Conservation (phyloP, 2,113 vertebrate genomes). For the Spheniscus mendiculus region DNA sequence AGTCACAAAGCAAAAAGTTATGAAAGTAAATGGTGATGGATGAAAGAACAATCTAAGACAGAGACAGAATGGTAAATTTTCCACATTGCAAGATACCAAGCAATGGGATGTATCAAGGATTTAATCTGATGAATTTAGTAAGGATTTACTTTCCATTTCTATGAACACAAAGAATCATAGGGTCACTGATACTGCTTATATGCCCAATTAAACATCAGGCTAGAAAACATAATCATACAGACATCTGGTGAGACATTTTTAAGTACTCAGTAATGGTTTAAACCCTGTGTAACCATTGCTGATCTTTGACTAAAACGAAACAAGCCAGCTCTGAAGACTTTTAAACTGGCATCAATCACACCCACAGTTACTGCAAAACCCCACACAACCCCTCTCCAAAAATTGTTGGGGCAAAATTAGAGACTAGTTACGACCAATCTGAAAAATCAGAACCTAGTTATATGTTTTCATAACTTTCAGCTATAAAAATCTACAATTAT, state of each 20-base stretch:
- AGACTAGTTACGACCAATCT: not conserved
- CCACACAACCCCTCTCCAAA: not conserved
- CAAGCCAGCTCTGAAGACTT: not conserved
- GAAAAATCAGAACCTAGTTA: not conserved
- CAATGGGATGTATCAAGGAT: not conserved
- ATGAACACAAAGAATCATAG: not conserved
- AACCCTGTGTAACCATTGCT: not conserved
- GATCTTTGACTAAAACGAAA: slow-evolving; percentile 23
- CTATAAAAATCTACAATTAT: not conserved
- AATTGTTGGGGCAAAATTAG: not conserved
- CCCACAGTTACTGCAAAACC: not conserved
- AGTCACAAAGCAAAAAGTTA: not conserved
- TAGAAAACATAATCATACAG: slow-evolving; percentile 6
- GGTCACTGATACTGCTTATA: not conserved
- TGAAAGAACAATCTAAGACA: not conserved
- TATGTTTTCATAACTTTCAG: not conserved
- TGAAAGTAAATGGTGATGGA: not conserved
- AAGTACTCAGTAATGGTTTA: not conserved
- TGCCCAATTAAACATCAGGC: not conserved
- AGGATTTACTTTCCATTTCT: slow-evolving; percentile 12
- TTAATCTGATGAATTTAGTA: not conserved
- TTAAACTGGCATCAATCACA: not conserved
- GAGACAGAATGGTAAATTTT: not conserved
- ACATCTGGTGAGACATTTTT: slow-evolving; percentile 9
- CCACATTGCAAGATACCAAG: not conserved